Evolutionary conservation across 2,113 vertebrate genomes (phyloP).

Genomic region (Perca fluviatilis): DNA sequence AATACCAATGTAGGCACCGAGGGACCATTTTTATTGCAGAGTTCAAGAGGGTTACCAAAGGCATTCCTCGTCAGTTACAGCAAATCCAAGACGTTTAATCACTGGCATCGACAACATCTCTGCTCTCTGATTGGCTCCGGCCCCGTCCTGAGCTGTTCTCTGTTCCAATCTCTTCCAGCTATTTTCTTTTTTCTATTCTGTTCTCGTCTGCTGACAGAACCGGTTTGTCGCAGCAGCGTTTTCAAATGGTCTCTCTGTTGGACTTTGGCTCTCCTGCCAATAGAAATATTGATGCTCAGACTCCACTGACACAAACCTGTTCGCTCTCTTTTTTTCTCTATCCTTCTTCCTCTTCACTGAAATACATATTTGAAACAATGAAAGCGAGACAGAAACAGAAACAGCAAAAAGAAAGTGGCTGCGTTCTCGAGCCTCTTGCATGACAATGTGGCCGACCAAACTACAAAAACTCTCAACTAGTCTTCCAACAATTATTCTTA

Average conservation of each 20-base stretch:
- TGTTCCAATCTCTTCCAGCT: background rate
- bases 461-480: background rate
- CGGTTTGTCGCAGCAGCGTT: slow-evolving; percentile 34
- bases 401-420: slow-evolving; percentile 15
- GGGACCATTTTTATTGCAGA: too few relatives aligned
- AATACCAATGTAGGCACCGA: too few relatives aligned
- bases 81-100: background rate
- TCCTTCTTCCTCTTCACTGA: slow-evolving; percentile 36
- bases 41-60: background rate
- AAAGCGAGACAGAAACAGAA: background rate
- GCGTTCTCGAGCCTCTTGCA: background rate
- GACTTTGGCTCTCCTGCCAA: slow-evolving; percentile 56
- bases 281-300: slow-evolving; percentile 57
- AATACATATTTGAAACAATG: slow-evolving; percentile 11
- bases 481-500: background rate
- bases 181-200: background rate
- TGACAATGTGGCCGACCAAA: background rate
- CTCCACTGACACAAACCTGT: slow-evolving; percentile 41
- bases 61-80: background rate
- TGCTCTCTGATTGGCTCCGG: background rate
- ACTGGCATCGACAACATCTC: background rate
- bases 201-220: slow-evolving; percentile 29
- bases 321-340: slow-evolving; percentile 23
- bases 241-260: slow-evolving; percentile 35
- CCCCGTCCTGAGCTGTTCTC: too few relatives aligned